These are phyloP conservation scores for Ectemnius cavifrons DNA, from an alignment of 2,888 invertebrate genomes.

Conservation along the genomic window DNA sequence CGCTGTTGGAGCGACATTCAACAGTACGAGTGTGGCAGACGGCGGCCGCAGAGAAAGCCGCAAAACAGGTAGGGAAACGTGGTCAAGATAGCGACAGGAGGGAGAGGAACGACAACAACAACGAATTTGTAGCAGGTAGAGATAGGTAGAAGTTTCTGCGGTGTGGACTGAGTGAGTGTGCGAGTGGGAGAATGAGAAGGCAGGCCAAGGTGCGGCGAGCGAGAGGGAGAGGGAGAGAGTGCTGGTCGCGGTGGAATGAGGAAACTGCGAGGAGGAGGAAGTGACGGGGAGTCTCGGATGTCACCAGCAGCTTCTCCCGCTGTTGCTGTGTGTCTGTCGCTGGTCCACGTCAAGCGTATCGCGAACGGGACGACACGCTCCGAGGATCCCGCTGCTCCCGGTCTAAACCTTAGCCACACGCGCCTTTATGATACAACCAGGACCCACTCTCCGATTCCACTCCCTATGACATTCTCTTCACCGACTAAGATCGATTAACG, in stretches of 20 bases:
- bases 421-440: too few relatives aligned
- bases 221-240: slow-evolving; percentile 4
- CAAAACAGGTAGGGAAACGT: background rate
- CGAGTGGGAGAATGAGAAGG: slow-evolving; percentile 8
- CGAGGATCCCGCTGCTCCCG: slow-evolving; percentile 52
- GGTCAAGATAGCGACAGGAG: background rate
- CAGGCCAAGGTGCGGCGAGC: slow-evolving; percentile 1
- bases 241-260: slow-evolving; percentile 61
- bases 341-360: slow-evolving; percentile 65
- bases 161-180: background rate
- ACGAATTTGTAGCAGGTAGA: background rate
- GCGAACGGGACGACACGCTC: slow-evolving; percentile 69
- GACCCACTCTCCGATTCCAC: too few relatives aligned
- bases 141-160: background rate
- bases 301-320: slow-evolving; percentile 48
- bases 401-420: too few relatives aligned
- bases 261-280: slow-evolving; percentile 62
- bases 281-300: slow-evolving; percentile 61
- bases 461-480: too few relatives aligned
- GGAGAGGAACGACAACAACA: slow-evolving; percentile 9
- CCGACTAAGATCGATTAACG: too few relatives aligned
- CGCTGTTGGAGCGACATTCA: background rate
- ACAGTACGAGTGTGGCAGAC: background rate
- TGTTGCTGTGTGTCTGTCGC: slow-evolving; percentile 30
- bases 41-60: background rate